Evolutionary conservation across 2,888 invertebrate species (phyloP).

Genomic region (Sinopyrophorus schimmeli): DNA sequence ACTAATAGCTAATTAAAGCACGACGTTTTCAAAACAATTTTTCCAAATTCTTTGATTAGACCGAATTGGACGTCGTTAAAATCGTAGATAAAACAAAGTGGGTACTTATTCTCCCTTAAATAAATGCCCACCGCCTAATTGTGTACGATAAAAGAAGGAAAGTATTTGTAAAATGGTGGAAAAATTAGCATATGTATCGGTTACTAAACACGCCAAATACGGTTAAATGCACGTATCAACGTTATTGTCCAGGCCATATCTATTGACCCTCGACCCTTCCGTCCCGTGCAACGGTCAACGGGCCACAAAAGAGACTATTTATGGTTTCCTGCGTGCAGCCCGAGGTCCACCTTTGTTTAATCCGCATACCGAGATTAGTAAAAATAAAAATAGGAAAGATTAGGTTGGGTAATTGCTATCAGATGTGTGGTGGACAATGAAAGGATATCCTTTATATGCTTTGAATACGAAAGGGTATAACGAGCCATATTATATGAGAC

Average conservation of each 20-base stretch:
- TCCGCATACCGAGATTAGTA: constrained; percentile 44
- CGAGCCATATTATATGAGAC: constrained; percentile 40
- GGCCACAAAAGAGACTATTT: constrained; percentile 41
- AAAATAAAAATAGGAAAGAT: constrained; percentile 44
- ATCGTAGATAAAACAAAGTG: too few species aligned
- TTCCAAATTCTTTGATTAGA: too few species aligned
- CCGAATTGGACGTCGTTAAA: too few species aligned
- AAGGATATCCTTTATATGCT: constrained; percentile 44
- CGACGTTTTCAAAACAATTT: too few species aligned
- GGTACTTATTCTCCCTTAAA: too few species aligned
- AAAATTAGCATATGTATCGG: constrained; percentile 27
- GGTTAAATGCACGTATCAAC: constrained; percentile 34
- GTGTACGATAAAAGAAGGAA: too few species aligned
- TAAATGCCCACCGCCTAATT: too few species aligned
- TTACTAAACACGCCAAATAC: constrained; percentile 26
- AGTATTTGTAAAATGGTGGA: too few species aligned
- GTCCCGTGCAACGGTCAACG: constrained; percentile 39
- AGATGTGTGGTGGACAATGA: constrained; percentile 43
- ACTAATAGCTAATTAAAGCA: too few species aligned
- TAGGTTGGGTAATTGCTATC: constrained; percentile 43
- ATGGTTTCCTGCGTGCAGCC: constrained; percentile 44
- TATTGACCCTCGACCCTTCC: constrained; percentile 39
- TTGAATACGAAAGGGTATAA: constrained; percentile 39
- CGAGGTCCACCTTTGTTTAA: constrained; percentile 44
- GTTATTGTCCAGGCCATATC: constrained; percentile 34